Evolutionary conservation across 2,113 vertebrate species (phyloP).

Genomic region (Dipodomys spectabilis): DNA sequence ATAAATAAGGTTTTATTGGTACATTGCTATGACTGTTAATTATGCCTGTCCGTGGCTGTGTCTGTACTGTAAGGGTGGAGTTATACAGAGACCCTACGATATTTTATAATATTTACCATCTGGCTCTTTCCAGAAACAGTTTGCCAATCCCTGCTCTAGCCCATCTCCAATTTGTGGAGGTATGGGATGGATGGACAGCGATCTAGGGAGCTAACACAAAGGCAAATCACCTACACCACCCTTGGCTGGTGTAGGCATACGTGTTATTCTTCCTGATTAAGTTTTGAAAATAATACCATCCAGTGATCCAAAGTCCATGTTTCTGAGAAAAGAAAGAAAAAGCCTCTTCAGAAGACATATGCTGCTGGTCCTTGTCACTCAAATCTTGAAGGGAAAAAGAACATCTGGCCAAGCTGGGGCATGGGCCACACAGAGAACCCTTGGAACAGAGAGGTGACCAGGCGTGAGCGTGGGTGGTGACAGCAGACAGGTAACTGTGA

Average conservation of each 20-base stretch:
- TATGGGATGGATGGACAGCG: neutral
- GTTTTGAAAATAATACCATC: neutral
- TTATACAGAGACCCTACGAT: too few species aligned
- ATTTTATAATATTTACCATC: neutral
- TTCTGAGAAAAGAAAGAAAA: neutral
- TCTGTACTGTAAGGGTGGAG: neutral
- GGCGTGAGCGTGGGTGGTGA: neutral
- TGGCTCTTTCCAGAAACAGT: neutral
- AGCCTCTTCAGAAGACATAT: neutral
- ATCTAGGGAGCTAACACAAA: neutral
- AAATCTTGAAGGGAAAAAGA: neutral
- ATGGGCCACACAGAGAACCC: rapidly evolving
- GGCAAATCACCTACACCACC: neutral
- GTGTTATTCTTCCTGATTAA: neutral
- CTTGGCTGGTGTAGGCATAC: neutral
- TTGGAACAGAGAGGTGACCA: neutral
- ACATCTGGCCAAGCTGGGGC: neutral
- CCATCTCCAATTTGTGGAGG: neutral
- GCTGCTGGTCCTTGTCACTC: neutral
- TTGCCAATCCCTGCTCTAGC: neutral
- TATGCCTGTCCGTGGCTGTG: neutral
- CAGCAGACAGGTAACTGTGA: neutral
- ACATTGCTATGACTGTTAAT: neutral
- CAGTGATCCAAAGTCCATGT: neutral
- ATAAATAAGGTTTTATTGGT: neutral